Evolutionary conservation across 2,797 vertebrate species (phyloP).

Genomic region (Amazona ochrocephala): DNA sequence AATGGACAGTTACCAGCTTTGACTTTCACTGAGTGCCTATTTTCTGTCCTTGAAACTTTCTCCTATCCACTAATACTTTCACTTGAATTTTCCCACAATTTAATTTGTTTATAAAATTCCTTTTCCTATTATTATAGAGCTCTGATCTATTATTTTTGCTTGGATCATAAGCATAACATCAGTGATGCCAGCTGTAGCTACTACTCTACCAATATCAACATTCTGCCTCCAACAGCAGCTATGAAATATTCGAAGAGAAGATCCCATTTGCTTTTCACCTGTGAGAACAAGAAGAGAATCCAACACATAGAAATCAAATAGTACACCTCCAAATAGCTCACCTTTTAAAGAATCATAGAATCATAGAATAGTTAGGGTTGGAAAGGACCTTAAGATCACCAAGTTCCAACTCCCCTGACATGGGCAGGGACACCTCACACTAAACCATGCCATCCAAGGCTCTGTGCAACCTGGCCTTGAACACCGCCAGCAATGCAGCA

Average conservation of each 20-base stretch:
- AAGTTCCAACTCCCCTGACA: too few species aligned
- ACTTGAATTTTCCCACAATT: neutral
- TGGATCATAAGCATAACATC: neutral
- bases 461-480: too few species aligned
- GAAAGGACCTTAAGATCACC: too few species aligned
- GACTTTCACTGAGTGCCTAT: neutral
- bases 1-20: neutral
- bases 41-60: neutral
- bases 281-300: neutral
- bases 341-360: neutral
- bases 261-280: slow-evolving; percentile 10
- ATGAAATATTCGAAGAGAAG: neutral
- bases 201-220: neutral
- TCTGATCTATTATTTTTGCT: neutral
- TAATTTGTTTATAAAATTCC: neutral
- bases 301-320: neutral
- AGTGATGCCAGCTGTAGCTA: neutral
- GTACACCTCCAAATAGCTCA: neutral
- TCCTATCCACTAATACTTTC: neutral
- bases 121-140: neutral
- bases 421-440: too few species aligned
- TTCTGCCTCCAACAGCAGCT: neutral
- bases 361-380: too few species aligned
- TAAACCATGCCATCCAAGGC: too few species aligned
- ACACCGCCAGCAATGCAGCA: too few species aligned